Base-by-base conservation (phyloP, 2,113 vertebrate species). In the Panurus biarmicus region DNA sequence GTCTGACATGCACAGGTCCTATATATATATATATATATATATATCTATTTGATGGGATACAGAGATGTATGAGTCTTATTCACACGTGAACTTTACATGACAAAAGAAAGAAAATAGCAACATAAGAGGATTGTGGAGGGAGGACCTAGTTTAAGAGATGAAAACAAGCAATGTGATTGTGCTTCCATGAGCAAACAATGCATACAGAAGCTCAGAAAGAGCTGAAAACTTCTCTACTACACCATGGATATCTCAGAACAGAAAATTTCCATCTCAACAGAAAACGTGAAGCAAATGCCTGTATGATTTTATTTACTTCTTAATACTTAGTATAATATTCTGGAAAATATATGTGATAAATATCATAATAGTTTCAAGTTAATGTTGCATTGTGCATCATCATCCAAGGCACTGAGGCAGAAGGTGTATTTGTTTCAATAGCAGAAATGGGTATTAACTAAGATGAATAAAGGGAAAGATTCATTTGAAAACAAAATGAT, bases 401-500 rank as follows among this genome's bases (percentile, higher is more conserved):
- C 11, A 93, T 91, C 67, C 35, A 94, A 62, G 57, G 45, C 47
- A 80, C 64, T 70, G 89, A 72, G 36, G 29, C 53, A 85, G 77
- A 93, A 91, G 53, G 35, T 53, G 21, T 57, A 89, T 86, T 81
- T 67, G 42, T 78, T 53, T 92, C 95, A 92, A 75, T 21, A 70
- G 47, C 42, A 92, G 75, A 94, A 90, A 42, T 65, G 35, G 4
- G 9, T 78, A 91, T 89, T 94, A 94, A 95, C 66, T 87, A 95
- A 84, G 18, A 90, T 50, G 42, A 87, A 62, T 67, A 90, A 93
- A 75, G 6, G 33, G 26, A 45, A 50, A 7, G 11, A 75, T 70
- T 89, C 3, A 62, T 83, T 75, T 29, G 64, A 77, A 90, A 77
- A 25, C 4, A 65, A 75, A 95, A 62, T 67, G 31, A 85, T 80